phyloP scores from a whole-genome alignment of 2,797 vertebrate genomes.

The Anguilla marmorata region DNA sequence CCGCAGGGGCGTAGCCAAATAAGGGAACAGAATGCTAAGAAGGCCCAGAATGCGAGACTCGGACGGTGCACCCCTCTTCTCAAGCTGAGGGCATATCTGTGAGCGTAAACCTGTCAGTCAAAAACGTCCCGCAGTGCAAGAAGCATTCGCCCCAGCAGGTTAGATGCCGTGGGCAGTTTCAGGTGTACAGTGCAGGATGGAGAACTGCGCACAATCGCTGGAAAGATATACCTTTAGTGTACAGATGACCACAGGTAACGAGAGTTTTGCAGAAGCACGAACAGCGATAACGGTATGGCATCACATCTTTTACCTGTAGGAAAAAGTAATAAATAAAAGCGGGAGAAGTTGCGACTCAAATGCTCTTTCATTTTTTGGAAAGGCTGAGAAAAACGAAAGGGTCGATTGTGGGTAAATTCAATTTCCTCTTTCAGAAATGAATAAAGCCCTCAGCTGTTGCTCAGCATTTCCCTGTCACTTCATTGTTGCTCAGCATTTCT shows the following conservation, averaged over 20 bases:
- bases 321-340: neutral
- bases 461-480: neutral
- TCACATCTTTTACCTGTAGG: neutral
- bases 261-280: neutral
- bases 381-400: neutral
- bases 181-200: neutral
- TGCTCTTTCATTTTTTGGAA: neutral
- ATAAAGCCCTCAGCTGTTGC: neutral
- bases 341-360: neutral
- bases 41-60: neutral
- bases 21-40: slow-evolving; percentile 25
- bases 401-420: neutral
- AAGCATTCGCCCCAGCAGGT: neutral
- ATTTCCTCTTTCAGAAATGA: neutral
- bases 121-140: neutral
- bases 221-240: neutral
- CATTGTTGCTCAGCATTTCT: too few relatives aligned
- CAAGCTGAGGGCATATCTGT: neutral
- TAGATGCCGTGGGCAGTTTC: neutral
- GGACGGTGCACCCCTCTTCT: neutral
- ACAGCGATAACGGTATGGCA: neutral
- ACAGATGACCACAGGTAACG: neutral
- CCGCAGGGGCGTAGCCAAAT: slow-evolving; percentile 15
- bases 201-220: neutral
- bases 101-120: neutral